A percentile compares a stretch with the other conserved stretches of the same genome.
Evolutionary conservation across 2,113 vertebrate species (phyloP).

Genomic region (Neogobius melanostomus): DNA sequence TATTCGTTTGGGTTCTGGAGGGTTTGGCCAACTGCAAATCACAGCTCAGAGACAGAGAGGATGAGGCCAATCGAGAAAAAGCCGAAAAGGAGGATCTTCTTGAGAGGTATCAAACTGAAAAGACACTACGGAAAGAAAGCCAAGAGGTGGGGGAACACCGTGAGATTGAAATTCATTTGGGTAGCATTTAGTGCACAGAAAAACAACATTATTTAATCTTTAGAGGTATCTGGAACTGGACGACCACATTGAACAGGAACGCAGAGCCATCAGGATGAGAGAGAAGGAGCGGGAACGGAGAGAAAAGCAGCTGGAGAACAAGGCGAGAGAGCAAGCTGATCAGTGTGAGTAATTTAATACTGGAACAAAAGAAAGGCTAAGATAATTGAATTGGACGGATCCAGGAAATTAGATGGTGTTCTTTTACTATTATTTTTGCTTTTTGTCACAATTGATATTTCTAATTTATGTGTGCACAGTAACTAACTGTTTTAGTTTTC

Average conservation of each 20-base stretch:
- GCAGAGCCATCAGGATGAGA: constrained; percentile 69
- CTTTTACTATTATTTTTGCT: no score
- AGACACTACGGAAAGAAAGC: constrained; percentile 68
- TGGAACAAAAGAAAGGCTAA: not conserved
- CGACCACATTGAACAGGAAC: constrained; percentile 79
- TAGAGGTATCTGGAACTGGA: constrained; percentile 78
- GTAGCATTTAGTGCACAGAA: not conserved
- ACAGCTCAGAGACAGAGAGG: constrained; percentile 74
- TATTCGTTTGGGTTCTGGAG: constrained; percentile 80
- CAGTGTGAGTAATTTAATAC: constrained; percentile 64
- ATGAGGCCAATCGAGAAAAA: constrained; percentile 72
- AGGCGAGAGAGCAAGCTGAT: constrained; percentile 78
- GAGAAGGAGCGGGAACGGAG: constrained; percentile 74
- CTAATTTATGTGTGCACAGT: not conserved
- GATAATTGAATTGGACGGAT: not conserved
- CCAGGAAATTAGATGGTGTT: not conserved
- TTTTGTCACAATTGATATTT: not conserved
- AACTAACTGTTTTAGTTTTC: constrained; percentile 10
- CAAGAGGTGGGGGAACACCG: constrained; percentile 71
- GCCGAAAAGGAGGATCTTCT: constrained; percentile 71
- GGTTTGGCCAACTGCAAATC: constrained; percentile 75
- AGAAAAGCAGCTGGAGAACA: constrained; percentile 74
- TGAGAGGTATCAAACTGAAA: constrained; percentile 74
- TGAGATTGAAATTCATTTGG: not conserved
- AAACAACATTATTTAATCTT: not conserved